phyloP scores from a whole-genome alignment of 2,797 vertebrate genomes.

The Pangasius larnaudii region DNA sequence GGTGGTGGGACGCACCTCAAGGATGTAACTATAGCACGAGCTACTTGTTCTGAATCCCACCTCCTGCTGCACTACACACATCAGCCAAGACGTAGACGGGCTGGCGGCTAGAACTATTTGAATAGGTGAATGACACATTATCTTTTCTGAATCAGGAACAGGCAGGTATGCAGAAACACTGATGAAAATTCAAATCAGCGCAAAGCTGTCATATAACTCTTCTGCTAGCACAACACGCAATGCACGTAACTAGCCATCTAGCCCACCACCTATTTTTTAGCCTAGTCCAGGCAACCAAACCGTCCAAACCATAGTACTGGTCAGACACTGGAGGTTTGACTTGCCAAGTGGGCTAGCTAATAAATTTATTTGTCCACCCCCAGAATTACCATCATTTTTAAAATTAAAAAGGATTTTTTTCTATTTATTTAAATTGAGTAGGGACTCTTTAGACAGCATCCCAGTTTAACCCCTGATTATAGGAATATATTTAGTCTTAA shows the following conservation, averaged over 20 bases:
- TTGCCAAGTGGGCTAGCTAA: not conserved
- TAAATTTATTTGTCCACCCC: not conserved
- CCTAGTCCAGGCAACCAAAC: not conserved
- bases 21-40: not conserved
- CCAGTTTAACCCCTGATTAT: not conserved
- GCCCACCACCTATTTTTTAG: not conserved
- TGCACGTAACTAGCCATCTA: not conserved
- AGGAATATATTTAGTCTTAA: not conserved
- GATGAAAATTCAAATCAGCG: not conserved
- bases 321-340: not conserved
- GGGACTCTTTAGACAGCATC: not conserved
- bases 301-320: not conserved
- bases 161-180: not conserved
- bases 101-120: not conserved
- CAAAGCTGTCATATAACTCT: not conserved
- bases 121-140: not conserved
- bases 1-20: not conserved
- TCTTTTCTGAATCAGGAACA: not conserved
- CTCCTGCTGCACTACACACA: not conserved
- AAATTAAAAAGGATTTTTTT: not conserved
- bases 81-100: not conserved
- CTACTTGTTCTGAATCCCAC: not conserved
- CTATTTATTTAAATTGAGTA: not conserved
- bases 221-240: not conserved
- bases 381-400: not conserved